These are phyloP conservation scores for Numenius arquata DNA, from an alignment of 2,113 vertebrate species.

Conservation along the genomic window DNA sequence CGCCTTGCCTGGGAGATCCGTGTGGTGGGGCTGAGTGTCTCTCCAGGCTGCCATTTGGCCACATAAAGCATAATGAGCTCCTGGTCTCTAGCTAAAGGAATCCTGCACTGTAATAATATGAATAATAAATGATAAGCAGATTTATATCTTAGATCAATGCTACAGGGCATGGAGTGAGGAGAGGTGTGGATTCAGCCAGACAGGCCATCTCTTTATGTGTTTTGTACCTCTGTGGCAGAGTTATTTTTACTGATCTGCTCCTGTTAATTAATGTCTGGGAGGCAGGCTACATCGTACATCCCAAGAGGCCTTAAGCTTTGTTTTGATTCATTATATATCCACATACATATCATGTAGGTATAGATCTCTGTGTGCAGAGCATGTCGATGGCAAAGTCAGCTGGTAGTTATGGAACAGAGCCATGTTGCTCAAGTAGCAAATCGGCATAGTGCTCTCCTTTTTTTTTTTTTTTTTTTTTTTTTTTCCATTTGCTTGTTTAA, in stretches of 20 bases:
- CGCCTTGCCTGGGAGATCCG: not conserved
- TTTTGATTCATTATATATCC: slow-evolving; percentile 38
- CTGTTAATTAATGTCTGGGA: not conserved
- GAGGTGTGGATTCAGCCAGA: not conserved
- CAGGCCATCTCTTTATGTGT: not conserved
- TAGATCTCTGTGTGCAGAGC: slow-evolving; percentile 1
- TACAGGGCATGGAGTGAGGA: not conserved
- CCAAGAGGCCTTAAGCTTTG: slow-evolving; percentile 14
- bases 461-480: not conserved
- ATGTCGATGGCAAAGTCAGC: not conserved
- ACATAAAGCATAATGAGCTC: not conserved
- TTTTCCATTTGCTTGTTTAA: not conserved
- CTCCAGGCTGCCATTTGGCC: not conserved
- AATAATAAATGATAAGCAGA: slow-evolving; percentile 46
- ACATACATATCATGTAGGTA: not conserved
- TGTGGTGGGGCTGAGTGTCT: not conserved
- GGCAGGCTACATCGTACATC: not conserved
- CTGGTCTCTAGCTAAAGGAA: not conserved
- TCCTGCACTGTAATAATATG: not conserved
- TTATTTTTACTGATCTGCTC: not conserved
- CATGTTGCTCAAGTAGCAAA: not conserved
- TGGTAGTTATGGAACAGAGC: not conserved
- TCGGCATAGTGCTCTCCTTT: not conserved
- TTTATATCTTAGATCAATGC: not conserved
- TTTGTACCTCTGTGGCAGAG: not conserved